Percentiles rank a stretch among this genome's conserved stretches.
phyloP scores from a whole-genome alignment of 2,888 invertebrate species.

The Acronicta aceris region DNA sequence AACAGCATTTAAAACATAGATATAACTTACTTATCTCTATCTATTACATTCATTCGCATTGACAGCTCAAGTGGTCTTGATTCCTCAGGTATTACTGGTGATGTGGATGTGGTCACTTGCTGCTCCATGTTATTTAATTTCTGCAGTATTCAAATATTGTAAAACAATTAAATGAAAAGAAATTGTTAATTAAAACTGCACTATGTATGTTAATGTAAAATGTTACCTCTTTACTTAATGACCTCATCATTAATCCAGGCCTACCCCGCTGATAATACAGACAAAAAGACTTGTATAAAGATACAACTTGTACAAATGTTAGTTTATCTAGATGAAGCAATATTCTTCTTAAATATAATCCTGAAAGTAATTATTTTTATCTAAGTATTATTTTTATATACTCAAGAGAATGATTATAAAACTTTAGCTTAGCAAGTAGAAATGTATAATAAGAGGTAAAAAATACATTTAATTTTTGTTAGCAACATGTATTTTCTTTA shows the following conservation, averaged over 20 bases:
- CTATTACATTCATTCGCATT: conserved; percentile 80
- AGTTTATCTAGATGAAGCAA: conserved; percentile 95
- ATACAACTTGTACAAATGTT: conserved; percentile 94
- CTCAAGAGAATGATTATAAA: no score
- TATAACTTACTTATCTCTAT: conserved; percentile 80
- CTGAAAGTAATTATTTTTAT: conserved; percentile 81
- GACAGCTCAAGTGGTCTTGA: conserved; percentile 77
- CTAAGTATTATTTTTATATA: background rate
- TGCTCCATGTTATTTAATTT: conserved; percentile 84
- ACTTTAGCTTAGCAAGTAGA: no score
- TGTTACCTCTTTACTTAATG: conserved; percentile 84
- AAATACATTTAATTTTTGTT: no score
- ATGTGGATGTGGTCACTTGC: conserved; percentile 64
- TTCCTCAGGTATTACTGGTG: conserved; percentile 74
- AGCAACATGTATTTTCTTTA: no score
- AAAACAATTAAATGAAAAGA: background rate
- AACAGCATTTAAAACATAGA: no score
- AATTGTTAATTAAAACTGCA: background rate
- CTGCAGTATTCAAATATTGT: conserved; percentile 62
- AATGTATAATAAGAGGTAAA: no score
- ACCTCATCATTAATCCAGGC: conserved; percentile 84
- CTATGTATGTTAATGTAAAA: background rate
- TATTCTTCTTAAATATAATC: conserved; percentile 95
- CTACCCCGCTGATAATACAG: conserved; percentile 91
- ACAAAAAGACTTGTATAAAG: conserved; percentile 92